Conservation (phyloP, 2,113 vertebrate species). For the Girardinichthys multiradiatus region DNA sequence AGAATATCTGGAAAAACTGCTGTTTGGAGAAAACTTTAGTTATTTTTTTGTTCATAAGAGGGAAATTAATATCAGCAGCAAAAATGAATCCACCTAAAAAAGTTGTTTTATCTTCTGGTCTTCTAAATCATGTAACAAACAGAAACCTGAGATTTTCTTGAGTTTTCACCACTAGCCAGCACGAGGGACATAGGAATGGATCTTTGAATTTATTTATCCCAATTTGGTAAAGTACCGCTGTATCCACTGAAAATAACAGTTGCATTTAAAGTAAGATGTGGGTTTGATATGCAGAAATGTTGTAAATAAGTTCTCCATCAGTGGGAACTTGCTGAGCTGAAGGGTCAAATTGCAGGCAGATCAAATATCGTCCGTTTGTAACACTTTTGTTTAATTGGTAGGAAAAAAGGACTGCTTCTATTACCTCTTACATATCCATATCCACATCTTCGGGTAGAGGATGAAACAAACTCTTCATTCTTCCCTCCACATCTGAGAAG, state of each 20-base stretch:
- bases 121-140: not conserved
- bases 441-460: slow-evolving; percentile 13
- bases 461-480: slow-evolving; percentile 27
- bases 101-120: no score
- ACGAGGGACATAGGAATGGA: no score
- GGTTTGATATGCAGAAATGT: slow-evolving; percentile 1
- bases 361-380: slow-evolving; percentile 19
- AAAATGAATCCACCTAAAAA: no score
- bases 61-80: not conserved
- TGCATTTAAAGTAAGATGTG: not conserved
- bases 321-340: not conserved
- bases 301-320: not conserved
- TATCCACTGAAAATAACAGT: slow-evolving; percentile 7
- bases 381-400: slow-evolving; percentile 30
- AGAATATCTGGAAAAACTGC: no score
- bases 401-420: slow-evolving; percentile 5
- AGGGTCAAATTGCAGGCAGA: not conserved
- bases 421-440: slow-evolving; percentile 11
- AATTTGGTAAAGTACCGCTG: not conserved
- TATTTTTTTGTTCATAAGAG: no score
- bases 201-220: slow-evolving; percentile 17
- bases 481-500: slow-evolving; percentile 23
- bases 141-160: not conserved
- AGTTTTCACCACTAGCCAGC: slow-evolving; percentile 1
- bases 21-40: no score